Evolutionary conservation across 1,140 invertebrate genomes (phyloP), one percentile per base, ranked within the genome.

Genomic region (Drosophila mojavensis): DNA sequence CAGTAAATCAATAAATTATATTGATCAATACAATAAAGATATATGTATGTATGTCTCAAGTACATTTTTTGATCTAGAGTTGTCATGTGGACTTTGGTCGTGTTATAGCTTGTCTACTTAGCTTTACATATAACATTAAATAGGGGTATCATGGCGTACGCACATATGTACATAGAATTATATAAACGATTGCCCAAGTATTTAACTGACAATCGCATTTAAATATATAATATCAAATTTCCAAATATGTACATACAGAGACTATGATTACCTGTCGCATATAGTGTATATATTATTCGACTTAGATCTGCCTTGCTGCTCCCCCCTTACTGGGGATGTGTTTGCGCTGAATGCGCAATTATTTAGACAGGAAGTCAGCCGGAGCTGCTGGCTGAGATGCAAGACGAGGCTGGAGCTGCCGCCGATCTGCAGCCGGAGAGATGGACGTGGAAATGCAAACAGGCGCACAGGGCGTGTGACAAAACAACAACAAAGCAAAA

Each of bases 361-460:
- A 85, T 85, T 85, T 86, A 55, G 74, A 81, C 82, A 81, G 79
- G 81, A 81, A 85, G 82, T 80, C 78, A 75, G 66, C 47, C 81
- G 62, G 15, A 64, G 65, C 56, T 30, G 58, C 67, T 36, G 51
- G 20, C 68, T 24, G 20, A 33, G 33, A 33, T 33, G 33, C 33
- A 33, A 33, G 59, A 33, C 41, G 58, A 17, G n/a, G 58, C 58
- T 17, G 13, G 11, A 55, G n/a, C 28, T 30, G 20, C 17, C 33
- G 65, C 33, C 33, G 33, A 33, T 33, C 24, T 33, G 60, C 28
- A 20, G 45, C 13, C 45, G 59, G 59, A 7, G 59, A 7, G 60
- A 33, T 24, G 61, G 41, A 64, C 3, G 36, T 64, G 75, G 63
- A 80, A 84, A 80, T 83, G 81, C 59, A 73, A 66, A 73, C 69